Evolutionary conservation across 2,797 vertebrate genomes (phyloP), one percentile per base, ranked within the genome.

Genomic region (Chaetodon trifasciatus): DNA sequence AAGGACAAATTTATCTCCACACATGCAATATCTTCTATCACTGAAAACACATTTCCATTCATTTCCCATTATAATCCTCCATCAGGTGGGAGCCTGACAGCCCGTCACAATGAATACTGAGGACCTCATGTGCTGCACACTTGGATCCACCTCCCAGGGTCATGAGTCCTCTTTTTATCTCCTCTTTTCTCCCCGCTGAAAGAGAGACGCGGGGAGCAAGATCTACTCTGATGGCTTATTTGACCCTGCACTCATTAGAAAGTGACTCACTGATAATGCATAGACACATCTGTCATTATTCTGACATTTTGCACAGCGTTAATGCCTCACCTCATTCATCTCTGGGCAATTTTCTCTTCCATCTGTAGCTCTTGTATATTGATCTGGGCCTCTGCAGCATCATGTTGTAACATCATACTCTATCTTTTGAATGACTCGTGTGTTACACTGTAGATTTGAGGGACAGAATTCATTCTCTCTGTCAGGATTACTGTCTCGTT

Each of bases 201-300:
- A 65, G 65, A 37, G 46, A 57, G 68, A 61, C 49, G 40, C 0
- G n/a, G 10, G 8, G 12, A 46, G 28, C 47, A 70, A 68, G 61
- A 76, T 21, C 52, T 44, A 39, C 39, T 78, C 44, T 74, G 65
- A 76, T 70, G 61, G 60, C 68, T 70, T 28, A n/a, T 46, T 73
- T 78, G 70, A 81, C 72, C 76, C 52, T 67, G 42, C 81, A 65
- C 57, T 65, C 70, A 67, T 77, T 67, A 83, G 67, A 82, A 72
- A 70, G 46, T 81, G 74, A 85, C 74, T 84, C 80, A 70, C 46
- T 37, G 57, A 79, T 70, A 49, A 74, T 80, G 39, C 79, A 74
- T 13, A 28, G 39, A 71, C 57, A 50, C 74, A 78, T 78, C 55
- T 61, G 73, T 88, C 64, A 81, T 73, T 65, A 70, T 56, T 75